Evolutionary conservation across 2,113 vertebrate species (phyloP), one percentile per base, ranked within the genome.

Genomic region (Pachyramphus minor): DNA sequence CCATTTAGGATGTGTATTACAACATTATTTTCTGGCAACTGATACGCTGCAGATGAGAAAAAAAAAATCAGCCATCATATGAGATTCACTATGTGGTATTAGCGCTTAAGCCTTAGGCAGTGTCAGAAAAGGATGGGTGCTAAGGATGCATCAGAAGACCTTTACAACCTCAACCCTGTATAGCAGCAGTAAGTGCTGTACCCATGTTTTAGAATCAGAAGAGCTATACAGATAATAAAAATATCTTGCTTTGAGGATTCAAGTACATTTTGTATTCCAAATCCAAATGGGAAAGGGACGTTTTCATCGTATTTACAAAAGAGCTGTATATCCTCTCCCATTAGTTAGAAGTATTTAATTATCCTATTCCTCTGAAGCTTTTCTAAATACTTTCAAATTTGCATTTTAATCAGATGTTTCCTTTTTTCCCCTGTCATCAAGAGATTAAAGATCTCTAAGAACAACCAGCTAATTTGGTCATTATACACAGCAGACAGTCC

Each of bases 311-410:
- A 55, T 39, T 83, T 88, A 84, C 67, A 63, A 28, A 28, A 35
- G 35, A 59, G 27, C 4, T 71, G 30, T 20, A n/a, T 8, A 80
- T 44, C 13, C 30, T 90, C 33, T 79, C 30, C 53, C 62, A 80
- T 60, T 7, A 3, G 31, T 69, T 76, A 19, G 4, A 77, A 95
- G 37, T 74, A 87, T 62, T 89, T 94, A 94, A 96, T 91, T 88
- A 83, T 73, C 35, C 39, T 37, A 31, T 41, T 89, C 16, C 45
- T 73, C 58, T 44, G 80, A 66, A 88, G 67, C 39, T 77, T 95
- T 96, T 91, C 50, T 55, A 93, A 88, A 86, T 60, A 79, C 31
- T 91, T 94, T 88, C 69, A 87, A 80, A 92, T 71, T 68, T 81
- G 60, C 75, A 86, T 93, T 90, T 95, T 74, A 78, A 93, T 77